Evolutionary conservation across 2,888 invertebrate genomes (phyloP).

Genomic region (Nomada fabriciana): DNA sequence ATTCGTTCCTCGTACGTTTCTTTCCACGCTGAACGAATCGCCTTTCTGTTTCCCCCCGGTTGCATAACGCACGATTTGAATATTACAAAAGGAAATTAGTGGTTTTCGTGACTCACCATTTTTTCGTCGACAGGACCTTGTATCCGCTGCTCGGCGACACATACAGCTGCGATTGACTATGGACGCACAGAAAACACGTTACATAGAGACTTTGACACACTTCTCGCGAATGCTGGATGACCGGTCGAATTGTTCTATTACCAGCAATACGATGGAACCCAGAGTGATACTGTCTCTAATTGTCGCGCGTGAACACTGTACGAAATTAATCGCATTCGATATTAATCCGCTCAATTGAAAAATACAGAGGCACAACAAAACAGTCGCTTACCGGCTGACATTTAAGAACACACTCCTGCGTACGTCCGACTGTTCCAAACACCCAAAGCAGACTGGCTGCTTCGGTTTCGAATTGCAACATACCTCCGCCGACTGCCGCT

Average conservation of each 20-base stretch:
- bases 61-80: constrained; percentile 18
- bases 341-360: constrained; percentile 14
- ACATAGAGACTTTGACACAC: constrained; percentile 65
- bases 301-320: constrained; percentile 10
- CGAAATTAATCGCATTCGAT: constrained; percentile 17
- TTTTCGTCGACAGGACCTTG: constrained; percentile 6
- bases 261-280: background rate
- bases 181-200: constrained; percentile 64
- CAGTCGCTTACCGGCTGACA: constrained; percentile 55
- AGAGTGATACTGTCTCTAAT: background rate
- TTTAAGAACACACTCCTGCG: background rate
- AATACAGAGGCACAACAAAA: constrained; percentile 53
- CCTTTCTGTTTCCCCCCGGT: background rate
- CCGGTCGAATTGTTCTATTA: constrained; percentile 26
- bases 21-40: background rate
- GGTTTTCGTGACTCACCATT: constrained; percentile 45
- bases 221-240: constrained; percentile 35
- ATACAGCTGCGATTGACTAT: constrained; percentile 38
- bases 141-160: constrained; percentile 52
- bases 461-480: background rate
- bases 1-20: background rate
- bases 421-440: constrained; percentile 13
- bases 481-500: background rate
- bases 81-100: background rate
- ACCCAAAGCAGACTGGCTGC: constrained; percentile 53